A percentile compares a stretch with the other conserved stretches of the same genome.
Evolutionary conservation across 2,113 vertebrate genomes (phyloP).

Genomic region (Oenanthe oenanthe): DNA sequence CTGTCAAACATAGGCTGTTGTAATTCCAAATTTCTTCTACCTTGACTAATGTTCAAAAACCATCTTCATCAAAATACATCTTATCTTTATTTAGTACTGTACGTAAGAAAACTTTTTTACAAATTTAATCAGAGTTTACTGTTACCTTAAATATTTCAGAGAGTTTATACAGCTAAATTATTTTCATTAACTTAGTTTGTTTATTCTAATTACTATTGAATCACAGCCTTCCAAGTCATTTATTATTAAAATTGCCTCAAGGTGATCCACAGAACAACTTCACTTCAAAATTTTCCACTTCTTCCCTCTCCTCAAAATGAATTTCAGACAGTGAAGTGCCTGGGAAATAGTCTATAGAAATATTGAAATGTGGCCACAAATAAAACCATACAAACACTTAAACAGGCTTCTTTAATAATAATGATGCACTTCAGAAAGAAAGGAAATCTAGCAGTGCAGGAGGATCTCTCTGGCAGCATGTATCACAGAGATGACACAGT

Average conservation of each 20-base stretch:
- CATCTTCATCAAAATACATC: background rate
- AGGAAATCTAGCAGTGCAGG: background rate
- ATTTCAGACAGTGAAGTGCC: constrained; percentile 65
- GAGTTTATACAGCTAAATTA: constrained; percentile 28
- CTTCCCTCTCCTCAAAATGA: constrained; percentile 52
- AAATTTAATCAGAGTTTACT: background rate
- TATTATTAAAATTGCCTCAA: constrained; percentile 75
- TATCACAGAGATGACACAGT: background rate
- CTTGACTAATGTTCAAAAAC: background rate
- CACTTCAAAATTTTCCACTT: constrained; percentile 56
- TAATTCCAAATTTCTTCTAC: background rate
- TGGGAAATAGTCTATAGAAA: constrained; percentile 67
- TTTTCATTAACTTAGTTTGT: constrained; percentile 43
- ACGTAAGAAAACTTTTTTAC: background rate
- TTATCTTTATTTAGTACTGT: background rate
- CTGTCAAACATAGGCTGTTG: background rate
- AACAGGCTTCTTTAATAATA: constrained; percentile 12
- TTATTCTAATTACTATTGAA: constrained; percentile 71
- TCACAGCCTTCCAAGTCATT: constrained; percentile 48
- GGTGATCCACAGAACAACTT: constrained; percentile 64
- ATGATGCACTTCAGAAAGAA: background rate
- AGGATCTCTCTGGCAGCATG: background rate
- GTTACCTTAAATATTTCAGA: constrained; percentile 15
- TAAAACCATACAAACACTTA: constrained; percentile 67
- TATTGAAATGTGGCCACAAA: constrained; percentile 69